Base-by-base conservation (phyloP, 2,113 vertebrate species). In the Aleadryas rufinucha region DNA sequence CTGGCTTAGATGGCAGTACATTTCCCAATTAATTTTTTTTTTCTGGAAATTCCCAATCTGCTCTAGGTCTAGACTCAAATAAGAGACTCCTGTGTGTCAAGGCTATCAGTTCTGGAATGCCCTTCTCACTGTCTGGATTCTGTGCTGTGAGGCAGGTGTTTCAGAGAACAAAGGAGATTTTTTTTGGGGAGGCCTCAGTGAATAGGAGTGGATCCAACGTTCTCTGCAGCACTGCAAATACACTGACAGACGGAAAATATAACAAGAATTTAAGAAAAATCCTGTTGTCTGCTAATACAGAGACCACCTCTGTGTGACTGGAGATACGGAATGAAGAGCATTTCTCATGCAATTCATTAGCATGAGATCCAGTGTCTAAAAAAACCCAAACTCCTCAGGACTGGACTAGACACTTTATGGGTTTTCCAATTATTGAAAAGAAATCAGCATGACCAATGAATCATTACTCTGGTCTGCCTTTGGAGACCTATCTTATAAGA, bases 41-140 rank as follows among this genome's bases (percentile, higher is more conserved):
- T 45, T 33, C n/a, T 69, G 31, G 28, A 89, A 68, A 56, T 42
- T 59, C 6, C 13, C 6, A 33, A 1, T 4, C 28, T 56, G 4
- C 7, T 75, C 3, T 56, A 33, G 4, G 8, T 61, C 16, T n/a
- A 49, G 11, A 59, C 12, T 57, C 5, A 20, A n/a, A 7, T 2
- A 77, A 54, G 2, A 6, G 7, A 27, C 33, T 50, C 16, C 9
- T 9, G 6, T 26, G 14, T 30, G 9, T 7, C 22, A 64, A 72
- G 11, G 3, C 0, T 1, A 2, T 44, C 50, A 39, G 7, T 5
- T 74, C 17, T 41, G 19, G 22, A 10, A 4, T 9, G 9, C 21
- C 9, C 28, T 68, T 23, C 41, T 5, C 2, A 0, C 6, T 60
- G 8, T 24, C 16, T 41, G 5, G 6, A 39, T 85, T 83, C 81